phyloP scores from a whole-genome alignment of 2,113 vertebrate genomes.

The Nesogale talazaci region DNA sequence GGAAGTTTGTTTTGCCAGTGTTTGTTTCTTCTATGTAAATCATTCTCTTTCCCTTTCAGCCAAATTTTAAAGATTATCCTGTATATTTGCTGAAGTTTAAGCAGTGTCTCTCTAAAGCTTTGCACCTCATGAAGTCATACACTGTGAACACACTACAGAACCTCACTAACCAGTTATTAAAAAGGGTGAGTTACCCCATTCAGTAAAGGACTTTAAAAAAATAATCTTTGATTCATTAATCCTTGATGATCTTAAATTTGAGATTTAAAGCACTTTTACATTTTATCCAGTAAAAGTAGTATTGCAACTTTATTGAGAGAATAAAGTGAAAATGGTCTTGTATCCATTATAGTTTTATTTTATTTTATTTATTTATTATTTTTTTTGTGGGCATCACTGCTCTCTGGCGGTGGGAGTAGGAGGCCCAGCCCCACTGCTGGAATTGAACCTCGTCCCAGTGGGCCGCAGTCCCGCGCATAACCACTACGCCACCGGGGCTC shows the following conservation, averaged over 20 bases:
- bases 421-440: too few relatives aligned
- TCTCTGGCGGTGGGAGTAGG: too few relatives aligned
- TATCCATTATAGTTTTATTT: slow-evolving; percentile 14
- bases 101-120: slow-evolving; percentile 98
- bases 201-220: not conserved
- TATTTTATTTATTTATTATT: too few relatives aligned
- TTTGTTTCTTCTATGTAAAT: slow-evolving; percentile 54
- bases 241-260: not conserved
- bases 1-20: slow-evolving; percentile 5
- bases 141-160: slow-evolving; percentile 96
- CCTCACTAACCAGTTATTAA: slow-evolving; percentile 95
- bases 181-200: slow-evolving; percentile 90
- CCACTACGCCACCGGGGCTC: too few relatives aligned
- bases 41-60: slow-evolving; percentile 87
- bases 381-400: too few relatives aligned
- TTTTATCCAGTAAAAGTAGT: slow-evolving; percentile 39
- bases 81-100: slow-evolving; percentile 95
- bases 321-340: not conserved
- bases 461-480: too few relatives aligned
- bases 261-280: not conserved
- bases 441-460: too few relatives aligned
- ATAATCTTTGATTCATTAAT: not conserved
- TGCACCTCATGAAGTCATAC: slow-evolving; percentile 96
- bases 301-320: slow-evolving; percentile 26
- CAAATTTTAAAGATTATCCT: slow-evolving; percentile 97